Base-by-base conservation (phyloP, 2,797 vertebrate species). In the Megaceryle alcyon region DNA sequence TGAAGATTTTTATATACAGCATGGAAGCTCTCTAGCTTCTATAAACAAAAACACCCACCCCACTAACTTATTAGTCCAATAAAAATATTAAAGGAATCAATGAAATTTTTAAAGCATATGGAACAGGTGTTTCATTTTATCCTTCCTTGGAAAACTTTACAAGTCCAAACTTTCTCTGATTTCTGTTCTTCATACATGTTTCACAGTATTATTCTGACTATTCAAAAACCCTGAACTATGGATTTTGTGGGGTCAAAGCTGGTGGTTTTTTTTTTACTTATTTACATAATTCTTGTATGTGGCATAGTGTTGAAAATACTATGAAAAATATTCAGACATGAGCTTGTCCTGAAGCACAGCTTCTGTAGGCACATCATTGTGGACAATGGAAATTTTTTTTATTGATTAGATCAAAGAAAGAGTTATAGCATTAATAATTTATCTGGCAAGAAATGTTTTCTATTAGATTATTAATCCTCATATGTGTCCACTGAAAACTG, bases 401-500 rank as follows among this genome's bases (percentile, higher is more conserved):
- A 82, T 94, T 94, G 84, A 92, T 93, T 90, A 54, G 78, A 25
- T 31, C 70, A 90, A 93, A 72, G 49, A 44, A 69, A 54, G 68
- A 84, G 37, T 78, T 88, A 29, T 12, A 86, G 53, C 82, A 65
- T 94, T 85, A 96, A 95, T 94, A 95, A 93, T 93, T 90, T 54
- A 96, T 41, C n/a, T 84, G 54, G 44, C 39, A 72, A 92, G 39
- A 86, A 90, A 70, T 65, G 63, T 9, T 83, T 83, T 71, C 9
- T 59, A 56, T 85, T 60, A 49, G 20, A 48, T 94, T 88, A 57
- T 92, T 89, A 85, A 21, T 73, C 44, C 35, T 95, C 22, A 3
- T 65, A 28, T 56, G 26, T 86, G 86, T 90, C 76, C 43, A 66
- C 59, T 82, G 88, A 85, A 88, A 90, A 82, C 29, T 3, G 5